phyloP scores from a whole-genome alignment of 2,888 invertebrate species.

The Tineola bisselliella region DNA sequence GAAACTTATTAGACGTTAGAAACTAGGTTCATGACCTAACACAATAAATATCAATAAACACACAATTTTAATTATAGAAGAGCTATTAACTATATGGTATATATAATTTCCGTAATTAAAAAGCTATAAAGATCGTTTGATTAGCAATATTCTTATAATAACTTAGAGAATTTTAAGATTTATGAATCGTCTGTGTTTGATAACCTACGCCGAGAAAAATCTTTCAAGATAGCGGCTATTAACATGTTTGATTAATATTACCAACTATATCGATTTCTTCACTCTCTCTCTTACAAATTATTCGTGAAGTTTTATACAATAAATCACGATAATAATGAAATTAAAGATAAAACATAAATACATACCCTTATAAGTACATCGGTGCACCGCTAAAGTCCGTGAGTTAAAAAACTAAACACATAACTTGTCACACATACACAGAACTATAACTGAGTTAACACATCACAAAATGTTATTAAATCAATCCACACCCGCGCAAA shows the following conservation, averaged over 20 bases:
- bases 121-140: neutral
- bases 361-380: constrained; percentile 57
- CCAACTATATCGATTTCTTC: neutral
- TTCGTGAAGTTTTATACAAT: neutral
- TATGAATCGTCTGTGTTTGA: neutral
- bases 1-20: too few relatives aligned
- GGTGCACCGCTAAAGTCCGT: constrained; percentile 31
- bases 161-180: neutral
- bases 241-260: neutral
- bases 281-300: neutral
- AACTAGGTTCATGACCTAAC: neutral
- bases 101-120: neutral
- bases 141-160: neutral
- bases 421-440: constrained; percentile 49
- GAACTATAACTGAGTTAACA: constrained; percentile 41
- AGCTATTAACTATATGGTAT: neutral
- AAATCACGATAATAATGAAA: constrained; percentile 30
- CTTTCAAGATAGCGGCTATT: neutral
- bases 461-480: constrained; percentile 47
- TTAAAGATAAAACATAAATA: constrained; percentile 39
- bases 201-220: constrained; percentile 1
- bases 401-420: constrained; percentile 54
- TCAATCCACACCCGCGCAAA: constrained; percentile 64
- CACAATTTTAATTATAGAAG: neutral
- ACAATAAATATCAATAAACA: neutral